Percentiles rank a stretch among this genome's conserved stretches.
phyloP scores from a whole-genome alignment of 30 jellyfish, hydroid and myxozoan genomes.

The Turritopsis dohrnii region DNA sequence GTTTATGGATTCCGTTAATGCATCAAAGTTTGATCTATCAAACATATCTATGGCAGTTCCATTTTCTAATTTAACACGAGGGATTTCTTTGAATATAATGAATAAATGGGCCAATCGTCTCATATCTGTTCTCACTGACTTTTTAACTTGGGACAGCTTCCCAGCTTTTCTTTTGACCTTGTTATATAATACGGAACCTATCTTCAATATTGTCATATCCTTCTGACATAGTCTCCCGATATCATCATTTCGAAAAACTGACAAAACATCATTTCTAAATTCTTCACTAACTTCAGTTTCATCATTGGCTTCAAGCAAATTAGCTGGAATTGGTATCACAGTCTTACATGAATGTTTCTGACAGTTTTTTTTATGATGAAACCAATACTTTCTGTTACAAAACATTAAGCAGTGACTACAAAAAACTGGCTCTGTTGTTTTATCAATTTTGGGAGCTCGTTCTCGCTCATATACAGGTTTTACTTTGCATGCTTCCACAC shows the following conservation, averaged over 20 bases:
- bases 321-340: constrained; percentile 4
- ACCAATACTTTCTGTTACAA: neutral
- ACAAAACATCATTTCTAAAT: constrained; percentile 8
- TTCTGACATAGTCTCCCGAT: no score
- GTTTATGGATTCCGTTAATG: constrained; percentile 1
- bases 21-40: neutral
- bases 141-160: no score
- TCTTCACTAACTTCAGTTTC: no score
- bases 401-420: constrained; percentile 19
- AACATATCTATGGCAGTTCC: neutral
- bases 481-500: neutral
- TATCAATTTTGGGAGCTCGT: constrained; percentile 10
- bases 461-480: constrained; percentile 7
- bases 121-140: no score
- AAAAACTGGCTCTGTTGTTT: neutral
- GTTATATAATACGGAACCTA: no score
- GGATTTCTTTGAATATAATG: no score
- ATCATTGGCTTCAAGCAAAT: neutral
- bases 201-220: no score
- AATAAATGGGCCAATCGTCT: no score
- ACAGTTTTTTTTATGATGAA: constrained; percentile 6
- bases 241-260: no score
- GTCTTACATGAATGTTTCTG: constrained; percentile 6
- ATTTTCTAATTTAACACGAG: neutral
- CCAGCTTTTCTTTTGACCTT: no score